A percentile compares a stretch with the other conserved stretches of the same genome.
Conservation (phyloP, 92 coral and sea anemone species). For the Pocillopora grandis region DNA sequence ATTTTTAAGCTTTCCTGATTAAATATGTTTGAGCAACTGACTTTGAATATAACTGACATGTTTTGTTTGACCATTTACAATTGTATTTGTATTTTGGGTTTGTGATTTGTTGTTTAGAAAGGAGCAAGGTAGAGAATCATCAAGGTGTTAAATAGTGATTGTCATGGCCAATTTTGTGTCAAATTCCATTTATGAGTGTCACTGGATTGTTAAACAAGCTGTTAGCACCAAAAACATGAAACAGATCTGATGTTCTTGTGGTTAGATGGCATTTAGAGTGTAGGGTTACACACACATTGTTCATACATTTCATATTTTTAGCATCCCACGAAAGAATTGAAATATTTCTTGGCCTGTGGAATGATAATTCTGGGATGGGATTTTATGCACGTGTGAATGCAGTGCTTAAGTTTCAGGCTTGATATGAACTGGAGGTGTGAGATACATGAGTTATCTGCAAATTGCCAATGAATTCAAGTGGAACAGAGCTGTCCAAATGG, state of each 20-base stretch:
- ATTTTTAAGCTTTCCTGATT: slow-evolving; percentile 31
- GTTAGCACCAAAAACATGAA: slow-evolving; percentile 6
- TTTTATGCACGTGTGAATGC: background rate
- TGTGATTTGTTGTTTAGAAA: background rate
- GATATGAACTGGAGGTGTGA: background rate
- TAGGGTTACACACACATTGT: slow-evolving; percentile 21
- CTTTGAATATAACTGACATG: background rate
- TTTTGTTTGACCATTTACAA: background rate
- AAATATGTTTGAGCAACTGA: slow-evolving; percentile 2
- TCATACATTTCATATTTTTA: slow-evolving; percentile 34
- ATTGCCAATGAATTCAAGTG: slow-evolving; percentile 41
- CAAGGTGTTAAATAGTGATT: background rate
- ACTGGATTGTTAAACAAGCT: background rate
- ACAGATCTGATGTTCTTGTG: slow-evolving; percentile 9
- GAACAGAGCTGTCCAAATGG: slow-evolving; percentile 35
- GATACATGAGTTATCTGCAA: slow-evolving; percentile 9
- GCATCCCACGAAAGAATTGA: slow-evolving; percentile 17
- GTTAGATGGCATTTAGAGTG: background rate
- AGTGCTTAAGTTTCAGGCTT: background rate
- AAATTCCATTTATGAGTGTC: slow-evolving; percentile 24
- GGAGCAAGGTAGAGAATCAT: background rate
- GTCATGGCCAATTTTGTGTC: slow-evolving; percentile 9
- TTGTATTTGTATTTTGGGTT: background rate
- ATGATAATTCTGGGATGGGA: background rate
- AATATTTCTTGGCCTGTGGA: slow-evolving; percentile 8